Conservation (phyloP, 2,888 invertebrate genomes). For the Hirudinaria manillensis region DNA sequence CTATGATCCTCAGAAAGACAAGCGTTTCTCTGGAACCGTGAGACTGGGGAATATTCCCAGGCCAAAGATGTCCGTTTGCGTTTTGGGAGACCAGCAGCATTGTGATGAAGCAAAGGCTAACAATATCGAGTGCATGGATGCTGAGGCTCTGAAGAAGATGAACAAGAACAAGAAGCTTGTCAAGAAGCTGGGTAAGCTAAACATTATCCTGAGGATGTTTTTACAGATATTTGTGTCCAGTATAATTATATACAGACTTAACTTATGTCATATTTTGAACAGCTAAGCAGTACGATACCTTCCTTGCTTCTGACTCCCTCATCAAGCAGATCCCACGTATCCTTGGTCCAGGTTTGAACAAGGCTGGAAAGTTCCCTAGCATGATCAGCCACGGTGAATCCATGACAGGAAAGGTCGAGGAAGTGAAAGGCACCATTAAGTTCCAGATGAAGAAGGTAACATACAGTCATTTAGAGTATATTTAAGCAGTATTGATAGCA, state of each 20-base stretch:
- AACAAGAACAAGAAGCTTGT: constrained; percentile 99
- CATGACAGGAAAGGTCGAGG: constrained; percentile 90
- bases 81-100: constrained; percentile 98
- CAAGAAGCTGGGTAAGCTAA: constrained; percentile 81
- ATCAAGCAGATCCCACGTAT: constrained; percentile 91
- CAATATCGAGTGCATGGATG: constrained; percentile 90
- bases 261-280: constrained; percentile 29
- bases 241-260: no score
- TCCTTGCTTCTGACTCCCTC: constrained; percentile 94
- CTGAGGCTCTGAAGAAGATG: constrained; percentile 93
- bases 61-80: constrained; percentile 90
- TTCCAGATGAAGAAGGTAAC: constrained; percentile 99
- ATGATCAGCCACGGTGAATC: constrained; percentile 93
- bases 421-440: constrained; percentile 97
- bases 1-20: constrained; percentile 99
- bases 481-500: neutral
- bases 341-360: constrained; percentile 91
- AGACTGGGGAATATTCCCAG: constrained; percentile 96
- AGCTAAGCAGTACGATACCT: constrained; percentile 87
- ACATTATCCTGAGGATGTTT: neutral
- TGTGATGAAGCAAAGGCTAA: constrained; percentile 93
- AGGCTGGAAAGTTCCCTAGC: constrained; percentile 99
- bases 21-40: constrained; percentile 99
- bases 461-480: neutral
- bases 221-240: neutral